Base-by-base conservation (phyloP, 2,113 vertebrate genomes). In the Sinosuthora webbiana region DNA sequence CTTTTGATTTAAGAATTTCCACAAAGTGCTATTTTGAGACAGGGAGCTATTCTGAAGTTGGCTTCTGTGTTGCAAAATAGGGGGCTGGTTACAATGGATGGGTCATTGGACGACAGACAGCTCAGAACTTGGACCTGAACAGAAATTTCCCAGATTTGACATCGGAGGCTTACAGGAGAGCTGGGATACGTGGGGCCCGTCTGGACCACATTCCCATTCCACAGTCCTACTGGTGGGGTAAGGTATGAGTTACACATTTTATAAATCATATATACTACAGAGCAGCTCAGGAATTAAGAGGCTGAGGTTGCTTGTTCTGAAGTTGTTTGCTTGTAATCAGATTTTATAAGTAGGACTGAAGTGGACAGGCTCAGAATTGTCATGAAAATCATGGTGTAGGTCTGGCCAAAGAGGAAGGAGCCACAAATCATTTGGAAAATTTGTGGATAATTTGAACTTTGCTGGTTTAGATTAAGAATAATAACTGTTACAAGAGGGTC, bases 81-180 rank as follows among this genome's bases (percentile, higher is more conserved):
- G 99, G 99, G 42, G 99, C 98, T 41, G 94, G 99, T 73, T 98
- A 99, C 95, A 99, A 99, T 1, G 98, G 99, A 53, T 99, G 99
- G 99, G 98, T 98, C 22, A 99, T 98, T 0, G 99, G 99, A 22
- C 97, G 99, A 41, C 97, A 98, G 82, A 99, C 99, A 7, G 98
- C 99, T 3, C 99, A 99, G 97, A 99, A 98, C 96, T 95, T 99
- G 45, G 99, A 99, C 93, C 98, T 99, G 83, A 99, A 99, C 97
- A 98, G 99, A 68, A 99, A 99, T 96, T 99, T 99, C 95, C 99
- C 99, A 0, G 99, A 99, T 97, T 97, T 99, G 86, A 99, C 99
- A 0, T 98, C 99, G 0, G 94, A 99, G 89, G 98, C 98, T 93
- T 99, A 99, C 97, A 98, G 98, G 69, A 98, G 99, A 83, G 98